Percentiles rank a stretch among this genome's conserved stretches.
Conservation (phyloP, 2,888 invertebrate species). For the Ophioninae sp. region DNA sequence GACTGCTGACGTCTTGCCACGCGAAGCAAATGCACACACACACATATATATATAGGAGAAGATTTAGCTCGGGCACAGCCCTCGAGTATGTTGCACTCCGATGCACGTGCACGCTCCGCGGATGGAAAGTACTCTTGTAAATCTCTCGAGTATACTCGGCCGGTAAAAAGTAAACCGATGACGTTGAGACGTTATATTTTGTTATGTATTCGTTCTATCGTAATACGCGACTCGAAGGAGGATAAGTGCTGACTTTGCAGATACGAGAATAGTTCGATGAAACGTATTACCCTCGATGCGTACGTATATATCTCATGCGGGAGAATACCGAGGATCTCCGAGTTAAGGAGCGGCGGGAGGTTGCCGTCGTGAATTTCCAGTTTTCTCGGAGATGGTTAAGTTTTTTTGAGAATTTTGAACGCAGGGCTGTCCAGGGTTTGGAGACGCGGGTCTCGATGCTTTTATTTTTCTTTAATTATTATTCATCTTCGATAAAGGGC, state of each 20-base stretch:
- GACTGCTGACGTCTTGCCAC: slow-evolving; percentile 18
- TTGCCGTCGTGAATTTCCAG: no score
- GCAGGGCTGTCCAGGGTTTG: no score
- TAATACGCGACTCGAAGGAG: slow-evolving; percentile 31
- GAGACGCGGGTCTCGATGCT: no score
- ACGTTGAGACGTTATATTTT: slow-evolving; percentile 37
- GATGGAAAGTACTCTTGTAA: neutral
- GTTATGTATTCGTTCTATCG: slow-evolving; percentile 53
- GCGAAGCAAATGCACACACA: slow-evolving; percentile 10
- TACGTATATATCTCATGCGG: neutral
- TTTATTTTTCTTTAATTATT: no score
- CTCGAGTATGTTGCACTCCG: slow-evolving; percentile 6
- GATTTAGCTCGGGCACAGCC: neutral
- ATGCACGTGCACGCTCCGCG: slow-evolving; percentile 8
- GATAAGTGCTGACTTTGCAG: slow-evolving; percentile 53
- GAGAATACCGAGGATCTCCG: neutral
- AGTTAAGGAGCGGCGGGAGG: no score
- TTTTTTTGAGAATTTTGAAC: no score
- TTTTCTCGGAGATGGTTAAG: no score
- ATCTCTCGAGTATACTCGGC: slow-evolving; percentile 20
- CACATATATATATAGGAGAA: neutral
- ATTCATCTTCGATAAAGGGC: no score
- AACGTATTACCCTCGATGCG: slow-evolving; percentile 26
- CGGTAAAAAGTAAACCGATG: slow-evolving; percentile 25
- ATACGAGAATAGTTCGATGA: slow-evolving; percentile 55